Conservation (phyloP, 2,888 invertebrate genomes). For the Lasioglossum oenotherae region DNA sequence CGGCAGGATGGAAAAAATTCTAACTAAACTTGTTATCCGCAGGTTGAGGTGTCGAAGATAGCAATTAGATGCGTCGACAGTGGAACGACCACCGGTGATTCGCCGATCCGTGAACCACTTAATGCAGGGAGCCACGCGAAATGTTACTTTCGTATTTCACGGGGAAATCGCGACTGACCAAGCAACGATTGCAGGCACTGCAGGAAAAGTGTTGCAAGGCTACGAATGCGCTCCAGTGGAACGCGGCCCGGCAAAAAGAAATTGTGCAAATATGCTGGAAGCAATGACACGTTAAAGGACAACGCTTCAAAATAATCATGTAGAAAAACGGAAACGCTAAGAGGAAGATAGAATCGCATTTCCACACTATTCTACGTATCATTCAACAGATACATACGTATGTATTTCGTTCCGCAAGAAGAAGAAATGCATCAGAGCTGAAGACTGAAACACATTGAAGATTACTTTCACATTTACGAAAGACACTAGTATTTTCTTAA, state of each 20-base stretch:
- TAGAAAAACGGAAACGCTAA: neutral
- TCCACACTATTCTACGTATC: neutral
- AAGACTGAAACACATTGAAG: neutral
- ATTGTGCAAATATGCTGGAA: conserved; percentile 14
- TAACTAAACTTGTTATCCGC: conserved; percentile 46
- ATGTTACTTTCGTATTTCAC: conserved; percentile 74
- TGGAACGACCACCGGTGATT: conserved; percentile 55
- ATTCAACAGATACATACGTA: neutral
- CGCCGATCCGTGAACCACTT: conserved; percentile 63
- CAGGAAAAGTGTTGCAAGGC: conserved; percentile 63
- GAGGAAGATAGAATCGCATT: neutral
- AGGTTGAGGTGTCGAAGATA: conserved; percentile 46
- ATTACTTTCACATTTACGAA: neutral
- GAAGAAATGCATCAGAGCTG: too few relatives aligned
- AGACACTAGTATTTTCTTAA: neutral
- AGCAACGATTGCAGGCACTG: conserved; percentile 43
- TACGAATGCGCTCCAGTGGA: conserved; percentile 41
- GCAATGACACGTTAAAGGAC: neutral
- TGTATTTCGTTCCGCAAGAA: conserved; percentile 1
- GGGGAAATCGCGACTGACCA: conserved; percentile 65
- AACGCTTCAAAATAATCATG: neutral
- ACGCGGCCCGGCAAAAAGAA: conserved; percentile 6
- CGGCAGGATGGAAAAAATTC: neutral
- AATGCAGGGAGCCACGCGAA: conserved; percentile 53
- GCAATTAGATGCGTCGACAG: conserved; percentile 39